These are phyloP conservation scores for Cheumatopsyche charites DNA, from an alignment of 1,140 invertebrate genomes.

Conservation along the genomic window DNA sequence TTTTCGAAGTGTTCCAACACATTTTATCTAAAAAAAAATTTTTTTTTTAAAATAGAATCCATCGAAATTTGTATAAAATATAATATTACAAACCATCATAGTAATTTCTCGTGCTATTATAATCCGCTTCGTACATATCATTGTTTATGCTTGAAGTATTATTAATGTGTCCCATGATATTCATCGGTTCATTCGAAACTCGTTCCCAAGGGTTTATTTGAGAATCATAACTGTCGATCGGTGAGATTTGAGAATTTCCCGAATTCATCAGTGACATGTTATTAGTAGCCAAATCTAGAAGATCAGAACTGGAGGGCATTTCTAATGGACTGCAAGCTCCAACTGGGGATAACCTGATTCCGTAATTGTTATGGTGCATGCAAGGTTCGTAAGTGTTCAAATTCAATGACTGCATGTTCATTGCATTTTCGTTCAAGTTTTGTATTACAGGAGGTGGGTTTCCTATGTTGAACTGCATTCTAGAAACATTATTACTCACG, in stretches of 20 bases:
- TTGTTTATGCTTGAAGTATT: constrained; percentile 14
- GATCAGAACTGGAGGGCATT: constrained; percentile 15
- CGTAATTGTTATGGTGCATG: constrained; percentile 34
- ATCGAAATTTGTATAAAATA: background rate
- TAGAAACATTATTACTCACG: background rate
- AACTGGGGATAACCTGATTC: constrained; percentile 22
- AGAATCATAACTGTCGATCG: constrained; percentile 40
- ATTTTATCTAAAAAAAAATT: constrained; percentile 1
- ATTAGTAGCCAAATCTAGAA: constrained; percentile 31
- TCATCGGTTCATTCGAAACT: constrained; percentile 1
- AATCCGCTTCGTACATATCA: constrained; percentile 41
- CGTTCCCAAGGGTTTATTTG: constrained; percentile 40
- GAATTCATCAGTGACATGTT: constrained; percentile 6
- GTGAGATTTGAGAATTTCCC: constrained; percentile 19
- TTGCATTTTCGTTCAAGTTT: constrained; percentile 25
- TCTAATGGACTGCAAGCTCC: constrained; percentile 34
- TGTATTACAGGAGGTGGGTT: background rate
- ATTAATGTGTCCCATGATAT: constrained; percentile 20
- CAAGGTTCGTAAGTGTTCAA: constrained; percentile 25
- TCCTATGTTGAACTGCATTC: background rate
- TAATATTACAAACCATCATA: constrained; percentile 36
- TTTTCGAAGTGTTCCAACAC: background rate
- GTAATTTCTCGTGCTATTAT: constrained; percentile 35
- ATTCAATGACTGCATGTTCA: background rate
- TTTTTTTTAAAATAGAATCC: background rate